These are phyloP conservation scores for Troides aeacus DNA, from an alignment of 2,888 invertebrate species.

Conservation along the genomic window DNA sequence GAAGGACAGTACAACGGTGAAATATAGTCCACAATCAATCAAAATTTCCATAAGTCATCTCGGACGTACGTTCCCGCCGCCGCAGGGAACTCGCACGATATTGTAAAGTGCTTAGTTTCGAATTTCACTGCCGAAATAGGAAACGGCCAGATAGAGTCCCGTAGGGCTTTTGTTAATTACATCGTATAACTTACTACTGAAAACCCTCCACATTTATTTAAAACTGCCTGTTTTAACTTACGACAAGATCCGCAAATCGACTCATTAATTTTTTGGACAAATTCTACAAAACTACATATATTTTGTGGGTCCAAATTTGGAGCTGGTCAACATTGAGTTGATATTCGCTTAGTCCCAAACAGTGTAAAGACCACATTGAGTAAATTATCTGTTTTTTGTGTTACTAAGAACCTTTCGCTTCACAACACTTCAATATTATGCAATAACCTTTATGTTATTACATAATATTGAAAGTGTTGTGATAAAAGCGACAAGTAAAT, in stretches of 20 bases:
- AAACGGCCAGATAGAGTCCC: not conserved
- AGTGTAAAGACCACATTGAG: too few species aligned
- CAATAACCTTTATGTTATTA: too few species aligned
- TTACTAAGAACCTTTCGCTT: too few species aligned
- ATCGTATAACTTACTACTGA: slow-evolving; percentile 6
- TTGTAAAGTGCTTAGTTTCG: slow-evolving; percentile 27
- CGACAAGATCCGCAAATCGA: not conserved
- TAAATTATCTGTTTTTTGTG: too few species aligned
- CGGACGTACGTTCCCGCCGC: slow-evolving; percentile 17
- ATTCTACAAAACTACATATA: not conserved
- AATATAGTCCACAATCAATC: slow-evolving; percentile 23
- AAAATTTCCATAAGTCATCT: slow-evolving; percentile 28
- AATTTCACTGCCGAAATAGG: slow-evolving; percentile 20
- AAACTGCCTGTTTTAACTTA: too few species aligned
- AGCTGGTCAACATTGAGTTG: too few species aligned
- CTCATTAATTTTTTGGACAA: not conserved
- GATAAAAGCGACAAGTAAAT: too few species aligned
- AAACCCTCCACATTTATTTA: too few species aligned
- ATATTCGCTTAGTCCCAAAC: too few species aligned
- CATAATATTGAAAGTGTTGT: too few species aligned
- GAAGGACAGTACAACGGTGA: not conserved
- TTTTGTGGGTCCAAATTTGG: too few species aligned
- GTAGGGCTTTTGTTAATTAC: slow-evolving; percentile 24
- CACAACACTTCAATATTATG: too few species aligned
- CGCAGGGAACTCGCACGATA: slow-evolving; percentile 24